Evolutionary conservation across 2,113 vertebrate species (phyloP).

Genomic region (Eolophus roseicapilla): DNA sequence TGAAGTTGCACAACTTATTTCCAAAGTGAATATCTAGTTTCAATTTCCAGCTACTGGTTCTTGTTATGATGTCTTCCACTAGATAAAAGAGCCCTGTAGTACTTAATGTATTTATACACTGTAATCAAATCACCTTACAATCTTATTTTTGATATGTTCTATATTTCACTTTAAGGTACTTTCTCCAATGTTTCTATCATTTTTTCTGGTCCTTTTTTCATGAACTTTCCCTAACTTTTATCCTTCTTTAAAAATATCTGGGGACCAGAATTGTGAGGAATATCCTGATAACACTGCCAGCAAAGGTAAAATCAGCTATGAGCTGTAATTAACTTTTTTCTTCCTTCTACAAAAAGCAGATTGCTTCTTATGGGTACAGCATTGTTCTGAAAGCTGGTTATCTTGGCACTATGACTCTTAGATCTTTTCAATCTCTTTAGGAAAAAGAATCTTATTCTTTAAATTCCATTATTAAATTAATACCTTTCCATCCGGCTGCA

Average conservation of each 20-base stretch:
- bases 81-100: not conserved
- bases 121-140: not conserved
- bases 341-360: not conserved
- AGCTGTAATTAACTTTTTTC: not conserved
- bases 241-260: not conserved
- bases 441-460: not conserved
- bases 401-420: not conserved
- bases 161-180: not conserved
- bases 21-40: not conserved
- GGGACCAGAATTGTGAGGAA: not conserved
- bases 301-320: not conserved
- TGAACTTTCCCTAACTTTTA: not conserved
- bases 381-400: not conserved
- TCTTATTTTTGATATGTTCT: not conserved
- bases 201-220: not conserved
- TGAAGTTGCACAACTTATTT: conserved; percentile 11
- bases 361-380: not conserved
- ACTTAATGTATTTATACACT: not conserved
- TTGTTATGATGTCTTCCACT: not conserved
- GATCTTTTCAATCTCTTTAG: not conserved
- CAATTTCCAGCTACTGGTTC: not conserved
- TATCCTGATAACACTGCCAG: not conserved
- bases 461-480: not conserved
- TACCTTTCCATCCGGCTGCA: not conserved
- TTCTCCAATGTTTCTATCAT: not conserved